phyloP scores from a whole-genome alignment of 1,140 invertebrate species.

The Nilaparvata lugens region DNA sequence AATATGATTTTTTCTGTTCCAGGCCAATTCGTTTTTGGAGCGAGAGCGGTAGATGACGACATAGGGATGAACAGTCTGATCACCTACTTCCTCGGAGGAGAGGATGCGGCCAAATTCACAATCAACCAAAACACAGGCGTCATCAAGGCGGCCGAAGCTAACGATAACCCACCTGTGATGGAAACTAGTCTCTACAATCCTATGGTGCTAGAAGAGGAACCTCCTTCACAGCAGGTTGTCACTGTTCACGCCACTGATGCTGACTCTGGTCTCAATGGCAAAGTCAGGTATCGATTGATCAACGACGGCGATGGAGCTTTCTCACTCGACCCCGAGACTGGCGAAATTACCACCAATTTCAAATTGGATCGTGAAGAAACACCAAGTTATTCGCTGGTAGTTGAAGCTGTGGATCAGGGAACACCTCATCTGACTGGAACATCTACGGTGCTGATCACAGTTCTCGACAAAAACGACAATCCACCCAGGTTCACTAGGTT shows the following conservation, averaged over 20 bases:
- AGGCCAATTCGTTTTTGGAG: slow-evolving; percentile 78
- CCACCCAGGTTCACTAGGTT: slow-evolving; percentile 84
- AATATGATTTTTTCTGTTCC: slow-evolving; percentile 8
- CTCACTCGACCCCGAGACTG: slow-evolving; percentile 65
- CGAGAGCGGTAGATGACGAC: slow-evolving; percentile 71
- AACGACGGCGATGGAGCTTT: slow-evolving; percentile 70
- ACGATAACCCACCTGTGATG: slow-evolving; percentile 84
- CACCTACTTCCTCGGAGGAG: slow-evolving; percentile 64
- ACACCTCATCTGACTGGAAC: slow-evolving; percentile 70
- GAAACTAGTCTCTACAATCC: slow-evolving; percentile 72
- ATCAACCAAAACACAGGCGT: slow-evolving; percentile 74
- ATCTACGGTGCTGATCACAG: slow-evolving; percentile 71
- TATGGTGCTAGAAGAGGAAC: slow-evolving; percentile 75
- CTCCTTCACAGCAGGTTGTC: slow-evolving; percentile 63
- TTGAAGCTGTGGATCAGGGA: slow-evolving; percentile 83
- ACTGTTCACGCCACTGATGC: slow-evolving; percentile 74
- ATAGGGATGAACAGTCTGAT: slow-evolving; percentile 69
- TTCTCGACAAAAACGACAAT: slow-evolving; percentile 92
- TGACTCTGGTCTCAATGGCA: slow-evolving; percentile 80
- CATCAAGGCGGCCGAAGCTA: slow-evolving; percentile 68
- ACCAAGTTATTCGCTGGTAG: slow-evolving; percentile 69
- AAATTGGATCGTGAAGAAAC: slow-evolving; percentile 81
- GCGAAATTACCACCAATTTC: slow-evolving; percentile 75
- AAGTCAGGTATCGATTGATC: slow-evolving; percentile 66
- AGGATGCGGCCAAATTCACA: slow-evolving; percentile 63